phyloP scores from a whole-genome alignment of 2,888 invertebrate genomes.

The Mythimna impura region DNA sequence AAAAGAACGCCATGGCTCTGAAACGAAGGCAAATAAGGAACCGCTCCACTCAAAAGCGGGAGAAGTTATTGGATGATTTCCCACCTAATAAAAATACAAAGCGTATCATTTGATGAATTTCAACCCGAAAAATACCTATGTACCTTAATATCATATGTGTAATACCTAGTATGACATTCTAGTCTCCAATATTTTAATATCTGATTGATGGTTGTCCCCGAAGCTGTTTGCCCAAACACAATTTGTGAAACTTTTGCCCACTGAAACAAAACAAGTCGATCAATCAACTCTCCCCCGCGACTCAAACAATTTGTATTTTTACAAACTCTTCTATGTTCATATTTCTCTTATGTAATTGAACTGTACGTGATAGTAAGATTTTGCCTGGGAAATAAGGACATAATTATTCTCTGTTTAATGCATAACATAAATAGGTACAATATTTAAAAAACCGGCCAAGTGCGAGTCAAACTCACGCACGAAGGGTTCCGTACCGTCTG shows the following conservation, averaged over 20 bases:
- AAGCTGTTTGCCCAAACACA: constrained; percentile 46
- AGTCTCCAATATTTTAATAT: constrained; percentile 49
- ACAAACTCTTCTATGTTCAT: constrained; percentile 40
- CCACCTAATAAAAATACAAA: too few species aligned
- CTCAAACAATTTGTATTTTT: constrained; percentile 43
- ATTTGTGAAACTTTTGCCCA: constrained; percentile 52
- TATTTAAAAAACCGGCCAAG: too few species aligned
- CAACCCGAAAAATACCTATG: not conserved
- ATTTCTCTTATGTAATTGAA: constrained; percentile 3
- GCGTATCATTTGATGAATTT: too few species aligned
- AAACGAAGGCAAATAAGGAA: too few species aligned
- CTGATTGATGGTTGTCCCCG: constrained; percentile 50
- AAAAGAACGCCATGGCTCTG: too few species aligned
- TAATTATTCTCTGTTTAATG: too few species aligned
- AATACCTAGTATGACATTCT: not conserved
- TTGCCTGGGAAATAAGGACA: not conserved
- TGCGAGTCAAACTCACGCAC: too few species aligned
- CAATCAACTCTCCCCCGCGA: constrained; percentile 45
- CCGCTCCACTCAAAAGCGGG: too few species aligned
- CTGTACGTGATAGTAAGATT: not conserved
- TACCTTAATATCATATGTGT: not conserved
- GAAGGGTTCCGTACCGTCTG: too few species aligned
- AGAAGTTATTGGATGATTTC: too few species aligned
- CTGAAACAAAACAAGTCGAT: constrained; percentile 60
- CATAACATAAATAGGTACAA: too few species aligned